These are phyloP conservation scores for Pollenia labialis DNA, from an alignment of 2,888 invertebrate genomes.

Conservation along the genomic window DNA sequence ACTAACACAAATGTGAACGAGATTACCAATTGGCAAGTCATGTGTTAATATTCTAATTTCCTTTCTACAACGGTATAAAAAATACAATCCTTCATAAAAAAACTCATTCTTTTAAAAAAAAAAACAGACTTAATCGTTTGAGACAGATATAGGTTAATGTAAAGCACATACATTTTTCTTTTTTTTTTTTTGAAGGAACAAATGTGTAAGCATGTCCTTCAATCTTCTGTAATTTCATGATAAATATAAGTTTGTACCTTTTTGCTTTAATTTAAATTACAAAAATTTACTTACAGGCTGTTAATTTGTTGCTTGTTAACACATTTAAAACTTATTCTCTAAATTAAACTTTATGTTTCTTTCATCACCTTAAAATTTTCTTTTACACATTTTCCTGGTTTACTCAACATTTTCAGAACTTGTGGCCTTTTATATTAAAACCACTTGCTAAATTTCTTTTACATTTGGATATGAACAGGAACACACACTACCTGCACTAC, in stretches of 20 bases:
- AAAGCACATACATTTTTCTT: no score
- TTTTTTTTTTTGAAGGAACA: no score
- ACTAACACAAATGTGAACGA: constrained; percentile 1
- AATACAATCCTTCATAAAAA: background rate
- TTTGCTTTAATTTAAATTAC: constrained; percentile 22
- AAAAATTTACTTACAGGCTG: constrained; percentile 10
- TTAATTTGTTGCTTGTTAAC: constrained; percentile 40
- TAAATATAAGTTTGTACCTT: background rate
- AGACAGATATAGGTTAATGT: background rate
- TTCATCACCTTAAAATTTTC: constrained; percentile 17
- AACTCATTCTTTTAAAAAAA: background rate
- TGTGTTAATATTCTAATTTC: constrained; percentile 65
- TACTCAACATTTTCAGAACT: constrained; percentile 2
- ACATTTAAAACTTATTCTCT: constrained; percentile 18
- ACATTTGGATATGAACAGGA: background rate
- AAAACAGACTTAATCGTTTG: background rate
- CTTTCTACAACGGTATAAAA: background rate
- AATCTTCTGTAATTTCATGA: background rate
- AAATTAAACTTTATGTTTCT: constrained; percentile 26
- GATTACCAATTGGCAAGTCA: constrained; percentile 50
- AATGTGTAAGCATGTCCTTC: background rate
- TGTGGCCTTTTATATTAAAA: constrained; percentile 29
- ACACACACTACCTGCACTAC: no score
- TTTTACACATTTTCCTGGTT: background rate
- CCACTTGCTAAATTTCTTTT: background rate